Evolutionary conservation across 1,140 invertebrate species (phyloP).

Genomic region (Leptopilina boulardi): DNA sequence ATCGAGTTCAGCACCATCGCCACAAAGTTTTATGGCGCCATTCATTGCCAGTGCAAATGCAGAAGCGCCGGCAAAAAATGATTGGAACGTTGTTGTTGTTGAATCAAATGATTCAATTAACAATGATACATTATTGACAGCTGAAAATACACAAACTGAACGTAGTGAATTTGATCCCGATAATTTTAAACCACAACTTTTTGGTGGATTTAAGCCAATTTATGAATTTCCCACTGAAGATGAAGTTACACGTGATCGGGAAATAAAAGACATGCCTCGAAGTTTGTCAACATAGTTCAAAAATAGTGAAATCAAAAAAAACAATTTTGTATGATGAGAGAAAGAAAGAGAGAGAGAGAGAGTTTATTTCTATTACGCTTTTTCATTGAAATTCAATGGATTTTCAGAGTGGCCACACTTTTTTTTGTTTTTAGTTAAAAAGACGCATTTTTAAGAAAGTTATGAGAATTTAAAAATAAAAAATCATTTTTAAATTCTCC

Average conservation of each 20-base stretch:
- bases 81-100: constrained; percentile 80
- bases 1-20: constrained; percentile 72
- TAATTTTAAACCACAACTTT: constrained; percentile 82
- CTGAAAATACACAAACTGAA: constrained; percentile 65
- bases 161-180: constrained; percentile 78
- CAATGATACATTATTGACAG: constrained; percentile 49
- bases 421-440: too few relatives aligned
- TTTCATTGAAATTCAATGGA: too few relatives aligned
- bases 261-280: constrained; percentile 47
- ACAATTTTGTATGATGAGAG: too few relatives aligned
- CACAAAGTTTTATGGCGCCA: constrained; percentile 82
- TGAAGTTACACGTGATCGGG: constrained; percentile 34
- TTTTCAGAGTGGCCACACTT: too few relatives aligned
- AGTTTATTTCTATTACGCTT: too few relatives aligned
- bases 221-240: constrained; percentile 73
- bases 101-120: constrained; percentile 60
- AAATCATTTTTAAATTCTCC: too few relatives aligned
- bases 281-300: constrained; percentile 46
- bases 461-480: too few relatives aligned
- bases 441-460: too few relatives aligned
- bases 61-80: constrained; percentile 76
- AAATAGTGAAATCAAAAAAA: constrained; percentile 10
- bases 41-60: constrained; percentile 82
- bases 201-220: constrained; percentile 83
- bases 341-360: too few relatives aligned